phyloP scores from a whole-genome alignment of 2,113 vertebrate genomes.

The Dipodomys ordii region DNA sequence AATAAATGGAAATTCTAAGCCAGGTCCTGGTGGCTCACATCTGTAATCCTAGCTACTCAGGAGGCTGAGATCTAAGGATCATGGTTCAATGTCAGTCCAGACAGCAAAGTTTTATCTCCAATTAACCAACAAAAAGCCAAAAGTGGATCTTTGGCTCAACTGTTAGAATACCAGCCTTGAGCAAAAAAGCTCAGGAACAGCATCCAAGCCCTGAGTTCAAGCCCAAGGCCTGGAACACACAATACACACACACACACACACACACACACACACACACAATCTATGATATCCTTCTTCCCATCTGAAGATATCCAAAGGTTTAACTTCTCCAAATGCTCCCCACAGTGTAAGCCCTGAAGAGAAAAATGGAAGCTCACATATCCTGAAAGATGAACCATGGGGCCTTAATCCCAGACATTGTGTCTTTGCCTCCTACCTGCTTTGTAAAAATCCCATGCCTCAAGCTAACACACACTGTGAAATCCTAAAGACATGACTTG shows the following conservation, averaged over 20 bases:
- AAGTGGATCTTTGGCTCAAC: too few relatives aligned
- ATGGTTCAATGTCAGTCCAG: not conserved
- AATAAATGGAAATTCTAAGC: not conserved
- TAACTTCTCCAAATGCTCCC: not conserved
- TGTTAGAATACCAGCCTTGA: not conserved
- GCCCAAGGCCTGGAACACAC: too few relatives aligned
- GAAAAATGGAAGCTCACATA: not conserved
- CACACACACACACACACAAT: too few relatives aligned
- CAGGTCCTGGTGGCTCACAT: too few relatives aligned
- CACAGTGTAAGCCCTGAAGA: not conserved
- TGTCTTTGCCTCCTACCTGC: not conserved
- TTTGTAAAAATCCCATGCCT: not conserved
- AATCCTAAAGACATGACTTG: not conserved
- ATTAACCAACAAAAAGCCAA: not conserved
- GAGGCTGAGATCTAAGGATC: not conserved
- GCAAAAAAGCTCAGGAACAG: too few relatives aligned
- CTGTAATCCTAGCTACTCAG: not conserved
- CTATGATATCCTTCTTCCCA: not conserved
- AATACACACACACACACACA: too few relatives aligned
- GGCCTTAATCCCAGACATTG: not conserved
- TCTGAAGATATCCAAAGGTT: not conserved
- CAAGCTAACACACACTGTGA: not conserved
- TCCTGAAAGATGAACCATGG: not conserved
- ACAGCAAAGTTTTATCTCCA: not conserved
- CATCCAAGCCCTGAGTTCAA: too few relatives aligned